A percentile compares a stretch with the other conserved stretches of the same genome.
Evolutionary conservation across 2,113 vertebrate genomes (phyloP).

Genomic region (Esox niger): DNA sequence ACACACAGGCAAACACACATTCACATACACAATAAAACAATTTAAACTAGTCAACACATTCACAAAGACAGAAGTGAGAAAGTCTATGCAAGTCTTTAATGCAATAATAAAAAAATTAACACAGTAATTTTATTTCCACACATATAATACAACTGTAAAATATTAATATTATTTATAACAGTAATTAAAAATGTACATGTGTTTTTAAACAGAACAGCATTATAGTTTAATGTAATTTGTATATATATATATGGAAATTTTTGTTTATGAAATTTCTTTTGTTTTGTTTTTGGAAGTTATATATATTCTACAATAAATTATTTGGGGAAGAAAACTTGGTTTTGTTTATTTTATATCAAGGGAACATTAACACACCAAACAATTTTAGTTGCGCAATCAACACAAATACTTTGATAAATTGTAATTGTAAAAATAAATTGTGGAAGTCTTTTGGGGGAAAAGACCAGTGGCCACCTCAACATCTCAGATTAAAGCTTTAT

Average conservation of each 20-base stretch:
- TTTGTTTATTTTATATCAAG: background rate
- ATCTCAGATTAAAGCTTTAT: background rate
- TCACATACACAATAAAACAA: background rate
- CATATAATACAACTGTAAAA: background rate
- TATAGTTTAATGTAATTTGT: constrained; percentile 29
- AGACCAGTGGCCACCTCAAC: too few species aligned
- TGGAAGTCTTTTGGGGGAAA: background rate
- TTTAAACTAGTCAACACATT: constrained; percentile 15
- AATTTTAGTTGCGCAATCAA: background rate
- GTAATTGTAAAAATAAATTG: background rate
- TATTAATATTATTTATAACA: background rate
- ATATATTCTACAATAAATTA: constrained; percentile 19
- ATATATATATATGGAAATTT: constrained; percentile 10
- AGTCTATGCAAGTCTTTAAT: constrained; percentile 27
- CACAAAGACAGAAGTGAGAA: constrained; percentile 24
- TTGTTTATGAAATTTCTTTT: background rate
- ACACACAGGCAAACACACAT: constrained; percentile 1
- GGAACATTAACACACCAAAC: background rate
- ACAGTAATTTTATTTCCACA: background rate
- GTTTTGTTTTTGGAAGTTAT: constrained; percentile 21
- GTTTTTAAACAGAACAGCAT: background rate
- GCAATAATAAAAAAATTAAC: background rate
- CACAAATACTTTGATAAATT: too few species aligned
- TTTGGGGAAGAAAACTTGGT: background rate
- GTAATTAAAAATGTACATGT: background rate